Base-by-base conservation (phyloP, 2,113 vertebrate species). In the Grantiella picta region DNA sequence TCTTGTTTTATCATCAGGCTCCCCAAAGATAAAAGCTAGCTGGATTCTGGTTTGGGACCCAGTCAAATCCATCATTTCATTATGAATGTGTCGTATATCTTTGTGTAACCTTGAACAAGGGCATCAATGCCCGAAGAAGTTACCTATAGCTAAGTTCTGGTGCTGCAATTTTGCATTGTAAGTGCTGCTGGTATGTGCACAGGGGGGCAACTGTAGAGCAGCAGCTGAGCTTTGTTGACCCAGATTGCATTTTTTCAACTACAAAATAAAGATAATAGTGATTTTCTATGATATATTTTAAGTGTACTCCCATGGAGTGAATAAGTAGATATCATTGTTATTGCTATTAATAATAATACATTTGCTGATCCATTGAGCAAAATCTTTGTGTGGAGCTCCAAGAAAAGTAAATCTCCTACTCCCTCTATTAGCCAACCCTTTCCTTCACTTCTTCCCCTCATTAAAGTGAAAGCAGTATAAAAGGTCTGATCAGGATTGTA, bases 11-110 rank as follows among this genome's bases (percentile, higher is more conserved):
- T 88, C 63, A 86, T 82, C 61, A 69, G 38, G 24, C 8, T 77
- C 35, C 25, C 15, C 50, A 86, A 81, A 57, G 45, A 42, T 16
- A 85, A 76, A 40, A 88, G 11, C 17, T 80, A 59, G 68, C 8
- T 70, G 50, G 72, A 77, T 81, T 83, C 63, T 83, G 17, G 42
- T 69, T 92, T 95, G 33, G 14, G 63, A 88, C 35, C 18, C 15
- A 53, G 28, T 47, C 20, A 70, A 92, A 97, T 92, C 54, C 68
- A 93, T 86, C 75, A 94, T 92, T 94, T 90, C 33, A 81, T 92
- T 90, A 90, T 3, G 18, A 93, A 65, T 31, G 42, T 88, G 42
- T 72, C 6, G 0, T 77, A 9, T 5, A 65, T 83, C 42, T 86
- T 82, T 80, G 45, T 80, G 42, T 61, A 87, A 94, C 82, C 66